Evolutionary conservation across 2,797 vertebrate genomes (phyloP).

Genomic region (Syngnathus rostellatus): DNA sequence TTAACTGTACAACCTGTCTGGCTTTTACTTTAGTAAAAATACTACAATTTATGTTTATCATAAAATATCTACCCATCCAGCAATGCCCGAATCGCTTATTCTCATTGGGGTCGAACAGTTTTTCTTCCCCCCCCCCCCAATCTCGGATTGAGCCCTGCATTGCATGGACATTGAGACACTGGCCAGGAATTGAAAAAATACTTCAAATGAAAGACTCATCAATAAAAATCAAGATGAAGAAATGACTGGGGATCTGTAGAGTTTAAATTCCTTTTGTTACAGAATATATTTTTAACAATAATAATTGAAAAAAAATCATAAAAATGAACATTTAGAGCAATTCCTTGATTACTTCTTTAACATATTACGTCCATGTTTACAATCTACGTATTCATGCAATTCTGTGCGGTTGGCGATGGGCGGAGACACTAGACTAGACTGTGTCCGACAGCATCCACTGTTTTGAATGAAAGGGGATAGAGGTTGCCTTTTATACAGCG

Average conservation of each 20-base stretch:
- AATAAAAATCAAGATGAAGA: background rate
- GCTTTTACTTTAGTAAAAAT: too few species aligned
- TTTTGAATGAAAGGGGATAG: slow-evolving; percentile 46
- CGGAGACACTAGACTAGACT: slow-evolving; percentile 41
- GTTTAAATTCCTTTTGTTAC: background rate
- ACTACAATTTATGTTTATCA: too few species aligned
- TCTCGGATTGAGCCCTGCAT: too few species aligned
- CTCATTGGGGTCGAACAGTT: too few species aligned
- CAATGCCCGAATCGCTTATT: too few species aligned
- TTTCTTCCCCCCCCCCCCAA: too few species aligned
- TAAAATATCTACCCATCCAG: too few species aligned
- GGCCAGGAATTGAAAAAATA: background rate
- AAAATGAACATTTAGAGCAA: background rate
- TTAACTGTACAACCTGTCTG: too few species aligned
- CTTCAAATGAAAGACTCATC: background rate
- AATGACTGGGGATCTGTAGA: background rate
- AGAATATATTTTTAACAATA: too few species aligned
- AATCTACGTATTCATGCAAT: slow-evolving; percentile 14
- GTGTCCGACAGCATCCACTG: slow-evolving; percentile 44
- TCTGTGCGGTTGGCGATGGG: slow-evolving; percentile 32
- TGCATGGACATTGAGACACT: too few species aligned
- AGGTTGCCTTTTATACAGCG: slow-evolving; percentile 17
- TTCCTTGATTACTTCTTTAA: too few species aligned
- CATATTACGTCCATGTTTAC: background rate
- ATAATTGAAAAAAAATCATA: background rate